phyloP scores from a whole-genome alignment of 2,888 invertebrate genomes.

The Pherbina coryleti region DNA sequence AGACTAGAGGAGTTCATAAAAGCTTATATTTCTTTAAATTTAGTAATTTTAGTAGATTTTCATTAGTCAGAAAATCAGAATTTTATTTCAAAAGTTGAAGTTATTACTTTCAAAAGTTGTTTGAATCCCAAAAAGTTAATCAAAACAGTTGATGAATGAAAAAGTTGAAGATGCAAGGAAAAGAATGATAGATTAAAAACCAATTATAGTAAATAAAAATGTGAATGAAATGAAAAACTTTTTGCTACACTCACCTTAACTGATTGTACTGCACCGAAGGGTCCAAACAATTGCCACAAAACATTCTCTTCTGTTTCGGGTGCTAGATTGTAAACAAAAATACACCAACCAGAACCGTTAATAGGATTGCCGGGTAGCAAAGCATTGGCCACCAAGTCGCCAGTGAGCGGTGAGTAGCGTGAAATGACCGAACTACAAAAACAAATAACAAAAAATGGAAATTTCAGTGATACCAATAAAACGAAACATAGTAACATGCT shows the following conservation, averaged over 20 bases:
- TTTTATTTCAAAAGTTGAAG: no score
- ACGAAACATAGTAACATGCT: background rate
- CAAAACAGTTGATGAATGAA: no score
- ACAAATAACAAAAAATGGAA: slow-evolving; percentile 3
- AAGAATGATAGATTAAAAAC: no score
- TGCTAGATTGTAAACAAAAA: slow-evolving; percentile 96
- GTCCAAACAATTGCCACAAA: slow-evolving; percentile 96
- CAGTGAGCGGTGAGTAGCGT: slow-evolving; percentile 88
- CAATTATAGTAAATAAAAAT: no score
- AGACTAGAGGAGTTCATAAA: no score
- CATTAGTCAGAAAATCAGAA: no score
- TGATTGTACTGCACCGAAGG: slow-evolving; percentile 97
- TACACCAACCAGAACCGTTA: slow-evolving; percentile 83
- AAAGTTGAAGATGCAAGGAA: no score
- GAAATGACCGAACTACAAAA: slow-evolving; percentile 67
- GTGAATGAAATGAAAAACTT: background rate
- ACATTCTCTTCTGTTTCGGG: slow-evolving; percentile 97
- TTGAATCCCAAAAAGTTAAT: no score
- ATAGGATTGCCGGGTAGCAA: slow-evolving; percentile 88
- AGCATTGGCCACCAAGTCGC: slow-evolving; percentile 81
- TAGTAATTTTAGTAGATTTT: no score
- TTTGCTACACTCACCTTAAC: slow-evolving; percentile 83
- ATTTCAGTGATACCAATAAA: background rate
- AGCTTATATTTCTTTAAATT: no score
- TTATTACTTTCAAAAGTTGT: no score